Conservation (phyloP, 35 echinoderm and acorn worm species). For the Lytechinus variegatus region DNA sequence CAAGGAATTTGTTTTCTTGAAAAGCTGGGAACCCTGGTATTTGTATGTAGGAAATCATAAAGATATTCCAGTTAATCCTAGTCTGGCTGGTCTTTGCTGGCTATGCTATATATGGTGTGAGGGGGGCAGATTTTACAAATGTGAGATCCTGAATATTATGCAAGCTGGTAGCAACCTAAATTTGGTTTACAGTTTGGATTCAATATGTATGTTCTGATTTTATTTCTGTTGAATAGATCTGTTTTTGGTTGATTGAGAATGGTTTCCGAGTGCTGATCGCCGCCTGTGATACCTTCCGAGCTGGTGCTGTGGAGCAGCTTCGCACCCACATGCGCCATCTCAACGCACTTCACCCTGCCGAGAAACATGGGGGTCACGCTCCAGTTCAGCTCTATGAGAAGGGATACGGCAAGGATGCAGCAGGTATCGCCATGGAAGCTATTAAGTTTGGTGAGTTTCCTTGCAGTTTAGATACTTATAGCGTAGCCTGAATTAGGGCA, state of each 20-base stretch:
- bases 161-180: too few relatives aligned
- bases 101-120: too few relatives aligned
- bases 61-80: too few relatives aligned
- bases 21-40: too few relatives aligned
- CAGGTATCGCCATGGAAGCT: slow-evolving; percentile 98
- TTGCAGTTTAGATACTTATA: too few relatives aligned
- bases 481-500: too few relatives aligned
- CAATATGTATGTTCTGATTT: neutral
- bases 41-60: too few relatives aligned
- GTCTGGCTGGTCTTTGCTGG: too few relatives aligned
- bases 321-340: slow-evolving; percentile 83
- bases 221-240: slow-evolving; percentile 63
- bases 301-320: slow-evolving; percentile 87
- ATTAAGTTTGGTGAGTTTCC: slow-evolving; percentile 87
- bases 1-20: too few relatives aligned
- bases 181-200: too few relatives aligned
- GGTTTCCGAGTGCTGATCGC: slow-evolving; percentile 93
- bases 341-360: slow-evolving; percentile 85
- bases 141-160: too few relatives aligned
- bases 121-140: too few relatives aligned
- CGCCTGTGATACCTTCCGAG: slow-evolving; percentile 98
- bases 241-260: slow-evolving; percentile 98
- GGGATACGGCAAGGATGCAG: slow-evolving; percentile 96
- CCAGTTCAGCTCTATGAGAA: slow-evolving; percentile 94
- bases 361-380: slow-evolving; percentile 57